Base-by-base conservation (phyloP, 2,888 invertebrate species). In the Eremobia ochroleuca region DNA sequence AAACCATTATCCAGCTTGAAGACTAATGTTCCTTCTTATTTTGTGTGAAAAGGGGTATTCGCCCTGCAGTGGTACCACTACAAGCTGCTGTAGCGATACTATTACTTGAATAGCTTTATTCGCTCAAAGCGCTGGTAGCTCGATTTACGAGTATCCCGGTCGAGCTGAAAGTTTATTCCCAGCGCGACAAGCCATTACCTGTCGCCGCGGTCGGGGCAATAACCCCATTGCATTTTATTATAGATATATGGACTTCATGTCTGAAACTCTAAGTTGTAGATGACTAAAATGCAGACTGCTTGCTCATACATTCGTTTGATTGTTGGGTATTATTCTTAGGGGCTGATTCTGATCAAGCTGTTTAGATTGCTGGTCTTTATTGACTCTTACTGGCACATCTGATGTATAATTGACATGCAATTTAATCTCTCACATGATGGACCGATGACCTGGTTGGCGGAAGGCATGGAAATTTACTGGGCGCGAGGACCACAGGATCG, bases 161-260 rank as follows among this genome's bases (percentile, higher is more conserved):
- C 76, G 28, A 9, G 31, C 58, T 67, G 62, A n/a, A 55, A 66
- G 65, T 58, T 28, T 69, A 67, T 31, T 67, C 34, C 83, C 69
- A 64, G 49, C 31, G 65, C 31, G 73, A 69, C 72, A 25, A 66
- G 28, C 62, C 58, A 40, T 61, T 62, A 77, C 70, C 83, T 84
- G 77, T 40, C 85, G 31, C 70, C 67, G 58, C 46, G 46, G 9
- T 34, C 46, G 40, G 73, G 83, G 40, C 77, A 77, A 77, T 71
- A 73, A 81, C 71, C 73, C 73, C 73, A 84, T 83, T 49, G 58
- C 13, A 28, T 73, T 58, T 70, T 62, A 59, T 37, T 37, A 72
- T 61, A 34, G 31, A 61, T 55, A 61, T 65, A 18, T 79, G 79
- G 61, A 31, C 37, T 79, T 49, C 40, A 40, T 61, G 76, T 64